Conservation (phyloP, 2,888 invertebrate species). For the Pyrochroa serraticornis region DNA sequence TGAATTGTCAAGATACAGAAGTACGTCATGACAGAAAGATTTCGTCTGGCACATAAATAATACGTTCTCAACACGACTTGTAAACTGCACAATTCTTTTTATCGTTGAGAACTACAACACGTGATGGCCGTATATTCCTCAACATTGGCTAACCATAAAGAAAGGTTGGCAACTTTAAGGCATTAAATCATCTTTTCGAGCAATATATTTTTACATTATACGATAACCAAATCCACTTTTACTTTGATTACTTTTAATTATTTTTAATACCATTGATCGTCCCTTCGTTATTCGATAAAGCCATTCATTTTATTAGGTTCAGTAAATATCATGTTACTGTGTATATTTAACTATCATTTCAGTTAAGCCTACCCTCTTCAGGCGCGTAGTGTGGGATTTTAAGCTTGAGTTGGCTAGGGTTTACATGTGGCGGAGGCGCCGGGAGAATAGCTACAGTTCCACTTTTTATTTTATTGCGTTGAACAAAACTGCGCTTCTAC, state of each 20-base stretch:
- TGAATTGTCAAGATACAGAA: conserved; percentile 26
- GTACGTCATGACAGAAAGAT: conserved; percentile 18
- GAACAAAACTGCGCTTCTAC: neutral
- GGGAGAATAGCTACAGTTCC: neutral
- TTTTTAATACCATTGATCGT: neutral
- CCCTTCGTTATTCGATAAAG: neutral
- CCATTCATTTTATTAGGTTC: conserved; percentile 2
- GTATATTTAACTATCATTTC: conserved; percentile 7
- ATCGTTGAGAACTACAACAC: conserved; percentile 21
- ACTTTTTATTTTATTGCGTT: neutral
- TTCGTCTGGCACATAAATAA: conserved; percentile 25
- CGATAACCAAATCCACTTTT: too few species aligned
- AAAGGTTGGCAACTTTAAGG: conserved; percentile 5
- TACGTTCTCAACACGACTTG: conserved; percentile 18
- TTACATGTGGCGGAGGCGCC: neutral
- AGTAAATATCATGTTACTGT: neutral
- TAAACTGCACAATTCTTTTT: conserved; percentile 21
- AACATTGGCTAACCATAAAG: conserved; percentile 20
- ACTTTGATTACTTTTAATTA: too few species aligned
- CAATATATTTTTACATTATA: too few species aligned
- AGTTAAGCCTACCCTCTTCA: conserved; percentile 5
- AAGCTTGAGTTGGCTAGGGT: conserved; percentile 3
- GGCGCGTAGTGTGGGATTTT: conserved; percentile 1
- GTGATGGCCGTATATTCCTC: conserved; percentile 15
- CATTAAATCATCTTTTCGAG: too few species aligned